These are phyloP conservation scores for Alsophila aescularia DNA, from an alignment of 2,888 invertebrate genomes.

Conservation along the genomic window DNA sequence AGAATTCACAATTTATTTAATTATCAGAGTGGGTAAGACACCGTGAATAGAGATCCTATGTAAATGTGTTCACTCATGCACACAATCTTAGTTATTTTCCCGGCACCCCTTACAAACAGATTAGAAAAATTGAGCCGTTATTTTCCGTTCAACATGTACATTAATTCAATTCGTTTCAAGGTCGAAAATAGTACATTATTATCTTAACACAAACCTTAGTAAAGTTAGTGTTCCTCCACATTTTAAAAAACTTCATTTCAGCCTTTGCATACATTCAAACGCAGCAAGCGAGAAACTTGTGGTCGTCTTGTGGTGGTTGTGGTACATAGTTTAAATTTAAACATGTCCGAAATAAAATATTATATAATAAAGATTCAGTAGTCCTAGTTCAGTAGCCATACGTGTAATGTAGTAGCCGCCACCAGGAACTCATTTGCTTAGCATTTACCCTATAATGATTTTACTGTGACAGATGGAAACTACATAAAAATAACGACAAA, in stretches of 20 bases:
- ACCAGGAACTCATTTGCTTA: background rate
- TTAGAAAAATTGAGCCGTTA: constrained; percentile 45
- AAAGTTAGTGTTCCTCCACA: constrained; percentile 16
- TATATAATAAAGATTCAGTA: background rate
- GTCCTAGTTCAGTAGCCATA: too few species aligned
- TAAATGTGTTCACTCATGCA: background rate
- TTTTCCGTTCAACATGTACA: constrained; percentile 26
- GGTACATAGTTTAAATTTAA: too few species aligned
- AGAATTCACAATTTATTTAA: too few species aligned
- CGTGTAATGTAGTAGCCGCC: too few species aligned
- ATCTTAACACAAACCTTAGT: constrained; percentile 10
- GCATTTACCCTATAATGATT: background rate
- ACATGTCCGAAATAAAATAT: too few species aligned
- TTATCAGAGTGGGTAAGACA: background rate
- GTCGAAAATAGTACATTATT: constrained; percentile 14
- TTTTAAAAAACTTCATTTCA: constrained; percentile 22
- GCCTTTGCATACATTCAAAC: constrained; percentile 15
- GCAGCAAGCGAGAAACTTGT: background rate
- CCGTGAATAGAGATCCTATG: constrained; percentile 4
- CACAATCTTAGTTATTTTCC: constrained; percentile 7
- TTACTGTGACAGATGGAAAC: too few species aligned
- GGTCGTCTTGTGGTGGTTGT: background rate
- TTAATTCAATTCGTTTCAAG: constrained; percentile 5
- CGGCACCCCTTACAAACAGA: constrained; percentile 28
- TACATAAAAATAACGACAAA: too few species aligned